Evolutionary conservation across 2,797 vertebrate species (phyloP).

Genomic region (Strix occidentalis): DNA sequence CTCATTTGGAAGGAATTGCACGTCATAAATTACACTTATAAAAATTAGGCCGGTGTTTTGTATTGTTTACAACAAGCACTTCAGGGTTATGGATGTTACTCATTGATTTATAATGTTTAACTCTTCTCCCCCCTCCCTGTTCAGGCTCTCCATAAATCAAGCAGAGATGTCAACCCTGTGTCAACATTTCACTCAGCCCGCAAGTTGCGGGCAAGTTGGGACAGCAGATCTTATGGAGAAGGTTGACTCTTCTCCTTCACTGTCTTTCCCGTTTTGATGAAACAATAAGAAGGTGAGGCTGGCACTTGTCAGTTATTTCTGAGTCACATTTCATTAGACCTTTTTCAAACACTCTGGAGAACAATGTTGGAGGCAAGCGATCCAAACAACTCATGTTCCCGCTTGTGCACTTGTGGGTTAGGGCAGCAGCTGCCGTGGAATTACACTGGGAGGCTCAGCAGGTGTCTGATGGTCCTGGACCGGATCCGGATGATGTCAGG

Average conservation of each 20-base stretch:
- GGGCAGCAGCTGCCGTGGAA: conserved; percentile 13
- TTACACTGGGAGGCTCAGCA: conserved; percentile 40
- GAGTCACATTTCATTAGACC: conserved; percentile 76
- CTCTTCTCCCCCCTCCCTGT: neutral
- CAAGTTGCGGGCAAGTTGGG: conserved; percentile 73
- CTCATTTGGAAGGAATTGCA: conserved; percentile 50
- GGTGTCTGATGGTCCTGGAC: conserved; percentile 41
- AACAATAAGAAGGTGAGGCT: conserved; percentile 79
- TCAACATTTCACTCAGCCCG: conserved; percentile 72
- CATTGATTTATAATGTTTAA: conserved; percentile 60
- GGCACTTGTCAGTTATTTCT: conserved; percentile 74
- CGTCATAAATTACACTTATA: conserved; percentile 40
- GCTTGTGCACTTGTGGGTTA: conserved; percentile 40
- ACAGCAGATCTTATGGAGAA: conserved; percentile 64
- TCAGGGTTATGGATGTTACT: conserved; percentile 58
- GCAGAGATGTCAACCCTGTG: conserved; percentile 55
- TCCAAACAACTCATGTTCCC: conserved; percentile 52
- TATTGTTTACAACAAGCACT: conserved; percentile 52
- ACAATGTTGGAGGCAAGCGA: conserved; percentile 44
- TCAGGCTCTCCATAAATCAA: conserved; percentile 67
- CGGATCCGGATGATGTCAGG: neutral
- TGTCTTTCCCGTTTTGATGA: conserved; percentile 67
- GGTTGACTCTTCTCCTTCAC: conserved; percentile 41
- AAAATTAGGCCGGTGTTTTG: conserved; percentile 28
- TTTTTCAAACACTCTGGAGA: conserved; percentile 66